These are phyloP conservation scores for Cebidichthys violaceus DNA, from an alignment of 2,113 vertebrate genomes.

Conservation along the genomic window DNA sequence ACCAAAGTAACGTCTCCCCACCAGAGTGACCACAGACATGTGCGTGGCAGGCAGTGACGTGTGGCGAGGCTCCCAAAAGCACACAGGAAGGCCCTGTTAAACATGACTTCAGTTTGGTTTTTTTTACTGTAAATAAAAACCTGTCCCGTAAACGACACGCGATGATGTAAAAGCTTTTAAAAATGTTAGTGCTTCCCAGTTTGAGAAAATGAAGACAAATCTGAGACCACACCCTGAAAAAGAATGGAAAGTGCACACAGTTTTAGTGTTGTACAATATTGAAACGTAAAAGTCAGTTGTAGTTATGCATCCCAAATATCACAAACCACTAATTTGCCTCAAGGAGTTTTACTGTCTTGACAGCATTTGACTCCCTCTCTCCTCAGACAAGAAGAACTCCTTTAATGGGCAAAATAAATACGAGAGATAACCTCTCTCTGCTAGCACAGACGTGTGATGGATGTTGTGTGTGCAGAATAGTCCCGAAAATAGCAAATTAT, in stretches of 20 bases:
- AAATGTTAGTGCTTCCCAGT: background rate
- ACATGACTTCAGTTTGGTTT: no score
- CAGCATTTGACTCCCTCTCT: background rate
- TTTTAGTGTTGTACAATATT: background rate
- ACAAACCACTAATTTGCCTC: background rate
- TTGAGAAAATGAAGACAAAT: background rate
- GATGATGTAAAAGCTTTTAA: background rate
- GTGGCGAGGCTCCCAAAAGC: background rate
- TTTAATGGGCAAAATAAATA: conserved; percentile 6
- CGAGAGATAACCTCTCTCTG: background rate
- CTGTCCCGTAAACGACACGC: background rate
- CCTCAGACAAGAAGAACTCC: background rate
- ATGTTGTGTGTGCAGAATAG: background rate
- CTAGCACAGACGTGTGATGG: background rate
- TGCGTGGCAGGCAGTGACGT: background rate
- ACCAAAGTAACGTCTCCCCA: background rate
- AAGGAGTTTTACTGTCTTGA: background rate
- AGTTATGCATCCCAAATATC: background rate
- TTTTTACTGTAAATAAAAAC: background rate
- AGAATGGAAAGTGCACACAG: background rate
- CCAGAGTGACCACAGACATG: background rate
- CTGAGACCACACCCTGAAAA: background rate
- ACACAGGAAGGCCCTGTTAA: background rate
- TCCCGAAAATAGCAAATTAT: background rate
- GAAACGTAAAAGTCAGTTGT: background rate